Base-by-base conservation (phyloP, 2,797 vertebrate genomes). In the Oreochromis grahami region DNA sequence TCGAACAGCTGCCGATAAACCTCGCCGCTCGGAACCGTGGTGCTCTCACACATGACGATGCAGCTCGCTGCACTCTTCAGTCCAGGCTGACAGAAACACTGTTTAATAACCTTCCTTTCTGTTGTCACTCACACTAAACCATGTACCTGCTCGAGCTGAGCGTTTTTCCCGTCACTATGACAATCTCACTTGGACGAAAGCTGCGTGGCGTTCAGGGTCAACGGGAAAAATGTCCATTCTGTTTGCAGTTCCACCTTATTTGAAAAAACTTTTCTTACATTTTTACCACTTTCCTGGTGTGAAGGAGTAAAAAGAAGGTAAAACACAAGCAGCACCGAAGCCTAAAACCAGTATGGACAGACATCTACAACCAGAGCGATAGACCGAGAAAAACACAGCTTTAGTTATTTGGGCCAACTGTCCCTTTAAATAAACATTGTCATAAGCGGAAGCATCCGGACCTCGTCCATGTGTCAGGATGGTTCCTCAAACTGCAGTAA, bases 1-100 rank as follows among this genome's bases (percentile, higher is more conserved):
- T 96, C 95, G 56, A 97, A 97, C 86, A 97, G 91, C 79, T 94
- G 96, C 24, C 88, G 82, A 91, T 94, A 95, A 53, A 97, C 87
- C 15, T 91, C 90, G 8, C 94, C 93, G 8, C 88, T 90, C 4
- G 95, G 95, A 19, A 96, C 88, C 0, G 92, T 84, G 6, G 86
- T 91, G 12, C 78, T 68, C 24, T 72, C 41, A 7, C 24, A 26
- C 68, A 72, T 48, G 4, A 45, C 2, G 41, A 17, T 45, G 41
- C 26, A 2, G 65, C 41, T 45, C 15, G 14, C 41, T 17, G 65
- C 13, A 43, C 9, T 43, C 3, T 26, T 70, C 65, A 10, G 38
- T 17, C 14, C 41, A 45, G 21, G 14, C 41, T 11, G 8, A 7
- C 21, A 10, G 65, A 26, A 43, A 26, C 21, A 26, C 21, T 43